Percentiles rank a stretch among this genome's conserved stretches.
These are phyloP conservation scores for Diachasmimorpha longicaudata DNA, from an alignment of 1,140 invertebrate genomes.

Conservation along the genomic window DNA sequence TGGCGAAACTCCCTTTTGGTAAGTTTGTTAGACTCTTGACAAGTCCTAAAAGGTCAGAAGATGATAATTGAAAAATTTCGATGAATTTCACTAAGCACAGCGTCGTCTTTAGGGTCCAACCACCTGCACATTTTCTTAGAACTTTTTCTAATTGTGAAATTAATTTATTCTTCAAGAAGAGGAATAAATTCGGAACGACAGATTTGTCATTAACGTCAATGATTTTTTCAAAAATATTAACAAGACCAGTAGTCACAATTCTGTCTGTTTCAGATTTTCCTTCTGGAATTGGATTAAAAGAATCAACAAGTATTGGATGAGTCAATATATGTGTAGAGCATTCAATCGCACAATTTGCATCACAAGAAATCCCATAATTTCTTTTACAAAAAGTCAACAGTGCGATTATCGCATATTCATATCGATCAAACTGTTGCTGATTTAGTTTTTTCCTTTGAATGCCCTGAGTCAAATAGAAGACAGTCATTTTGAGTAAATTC, in stretches of 20 bases:
- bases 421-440: conserved; percentile 35
- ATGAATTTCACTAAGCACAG: conserved; percentile 33
- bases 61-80: conserved; percentile 38
- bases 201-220: conserved; percentile 27
- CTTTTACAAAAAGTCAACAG: conserved; percentile 41
- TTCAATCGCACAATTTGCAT: conserved; percentile 12
- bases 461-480: conserved; percentile 53
- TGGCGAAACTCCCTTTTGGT: conserved; percentile 34
- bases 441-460: conserved; percentile 28
- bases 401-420: conserved; percentile 38
- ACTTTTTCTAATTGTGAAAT: conserved; percentile 34
- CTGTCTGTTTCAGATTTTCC: conserved; percentile 43
- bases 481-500: conserved; percentile 37
- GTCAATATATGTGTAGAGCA: conserved; percentile 54
- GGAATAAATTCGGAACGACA: conserved; percentile 28
- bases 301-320: conserved; percentile 64
- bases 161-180: conserved; percentile 48
- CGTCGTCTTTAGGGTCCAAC: conserved; percentile 11
- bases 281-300: conserved; percentile 63
- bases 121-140: conserved; percentile 26
- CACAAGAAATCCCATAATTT: background rate
- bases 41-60: conserved; percentile 33
- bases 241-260: conserved; percentile 59
- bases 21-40: conserved; percentile 37
- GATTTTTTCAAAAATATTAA: conserved; percentile 45